These are phyloP conservation scores for Drosophila melanosoma DNA, from an alignment of 2,888 invertebrate species.

Conservation along the genomic window DNA sequence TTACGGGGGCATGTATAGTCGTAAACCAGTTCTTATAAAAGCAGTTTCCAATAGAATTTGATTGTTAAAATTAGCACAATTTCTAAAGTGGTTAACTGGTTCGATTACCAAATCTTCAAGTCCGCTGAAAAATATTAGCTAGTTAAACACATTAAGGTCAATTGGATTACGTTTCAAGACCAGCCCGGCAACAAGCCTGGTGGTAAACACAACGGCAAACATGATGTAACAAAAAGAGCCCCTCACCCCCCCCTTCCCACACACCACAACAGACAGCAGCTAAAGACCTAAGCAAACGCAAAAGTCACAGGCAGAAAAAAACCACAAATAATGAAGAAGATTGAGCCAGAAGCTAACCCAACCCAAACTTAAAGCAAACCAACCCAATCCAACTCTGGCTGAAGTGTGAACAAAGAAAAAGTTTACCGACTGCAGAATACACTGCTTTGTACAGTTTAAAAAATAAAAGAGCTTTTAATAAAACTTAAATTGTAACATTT, in stretches of 20 bases:
- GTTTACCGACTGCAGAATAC: not conserved
- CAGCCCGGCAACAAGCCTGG: conserved; percentile 35
- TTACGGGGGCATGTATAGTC: not conserved
- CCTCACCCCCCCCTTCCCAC: not conserved
- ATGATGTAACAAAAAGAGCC: conserved; percentile 65
- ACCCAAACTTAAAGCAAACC: conserved; percentile 19
- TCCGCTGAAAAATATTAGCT: not conserved
- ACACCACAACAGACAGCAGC: conserved; percentile 28
- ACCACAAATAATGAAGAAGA: not conserved
- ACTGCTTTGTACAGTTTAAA: not conserved
- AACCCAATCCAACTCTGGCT: conserved; percentile 40
- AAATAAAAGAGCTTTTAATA: not conserved
- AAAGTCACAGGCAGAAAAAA: not conserved
- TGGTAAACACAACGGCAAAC: conserved; percentile 62
- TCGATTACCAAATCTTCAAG: conserved; percentile 23
- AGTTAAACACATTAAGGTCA: conserved; percentile 59
- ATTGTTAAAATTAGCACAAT: not conserved
- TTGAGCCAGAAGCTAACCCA: conserved; percentile 28
- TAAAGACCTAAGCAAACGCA: conserved; percentile 64
- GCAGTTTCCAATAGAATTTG: conserved; percentile 1
- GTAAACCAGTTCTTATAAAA: conserved; percentile 1
- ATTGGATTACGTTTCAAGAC: conserved; percentile 58
- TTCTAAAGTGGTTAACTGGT: conserved; percentile 9
- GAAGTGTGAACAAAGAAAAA: not conserved
- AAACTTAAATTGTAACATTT: not conserved